These are phyloP conservation scores for Melanchra persicariae DNA, from an alignment of 2,888 invertebrate species.

Conservation along the genomic window DNA sequence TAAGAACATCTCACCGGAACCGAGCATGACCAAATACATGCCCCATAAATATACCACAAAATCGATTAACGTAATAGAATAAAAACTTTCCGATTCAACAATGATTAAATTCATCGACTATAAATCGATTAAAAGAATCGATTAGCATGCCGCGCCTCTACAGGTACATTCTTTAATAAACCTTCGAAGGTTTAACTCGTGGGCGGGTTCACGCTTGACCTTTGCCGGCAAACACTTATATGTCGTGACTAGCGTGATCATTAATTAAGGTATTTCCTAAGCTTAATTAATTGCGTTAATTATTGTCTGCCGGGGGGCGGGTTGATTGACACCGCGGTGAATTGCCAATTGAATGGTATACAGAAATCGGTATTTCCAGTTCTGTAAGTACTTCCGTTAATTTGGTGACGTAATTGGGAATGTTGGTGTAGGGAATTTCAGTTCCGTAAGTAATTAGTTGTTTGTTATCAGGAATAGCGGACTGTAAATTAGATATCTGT, in stretches of 20 bases:
- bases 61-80: constrained; percentile 50
- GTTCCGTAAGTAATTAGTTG: constrained; percentile 13
- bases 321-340: constrained; percentile 69
- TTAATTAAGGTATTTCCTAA: constrained; percentile 79
- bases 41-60: constrained; percentile 28
- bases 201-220: constrained; percentile 75
- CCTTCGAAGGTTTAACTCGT: constrained; percentile 61
- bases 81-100: constrained; percentile 50
- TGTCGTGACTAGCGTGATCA: constrained; percentile 77
- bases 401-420: constrained; percentile 46
- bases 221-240: constrained; percentile 75
- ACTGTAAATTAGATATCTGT: neutral
- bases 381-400: constrained; percentile 51
- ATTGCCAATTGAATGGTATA: constrained; percentile 61
- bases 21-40: constrained; percentile 5
- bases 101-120: constrained; percentile 56
- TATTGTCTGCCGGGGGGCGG: constrained; percentile 71
- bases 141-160: constrained; percentile 52
- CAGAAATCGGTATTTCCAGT: constrained; percentile 52
- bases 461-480: constrained; percentile 13
- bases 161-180: constrained; percentile 57
- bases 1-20: neutral
- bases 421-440: constrained; percentile 19
- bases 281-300: constrained; percentile 83
- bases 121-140: constrained; percentile 59